Percentiles rank a stretch among this genome's conserved stretches.
phyloP scores from a whole-genome alignment of 2,113 vertebrate species.

The Lates calcarifer region DNA sequence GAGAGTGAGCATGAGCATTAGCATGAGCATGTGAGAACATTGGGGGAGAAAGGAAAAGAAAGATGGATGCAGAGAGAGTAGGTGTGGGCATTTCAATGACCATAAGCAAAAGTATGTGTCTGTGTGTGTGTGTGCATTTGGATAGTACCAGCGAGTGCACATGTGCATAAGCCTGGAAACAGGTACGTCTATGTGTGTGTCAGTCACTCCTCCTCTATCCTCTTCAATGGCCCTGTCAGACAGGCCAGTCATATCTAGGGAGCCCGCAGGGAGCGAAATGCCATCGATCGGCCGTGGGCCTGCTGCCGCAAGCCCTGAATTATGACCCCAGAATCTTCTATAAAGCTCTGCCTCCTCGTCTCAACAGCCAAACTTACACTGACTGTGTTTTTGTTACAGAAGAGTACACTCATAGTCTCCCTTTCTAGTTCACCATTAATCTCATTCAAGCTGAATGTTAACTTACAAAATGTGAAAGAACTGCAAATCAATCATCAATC shows the following conservation, averaged over 20 bases:
- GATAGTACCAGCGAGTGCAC: not conserved
- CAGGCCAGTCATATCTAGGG: slow-evolving; percentile 58
- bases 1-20: not conserved
- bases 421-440: no score
- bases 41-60: not conserved
- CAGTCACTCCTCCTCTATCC: slow-evolving; percentile 42
- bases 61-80: slow-evolving; percentile 16
- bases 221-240: slow-evolving; percentile 52
- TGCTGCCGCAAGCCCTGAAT: slow-evolving; percentile 35
- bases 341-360: slow-evolving; percentile 11
- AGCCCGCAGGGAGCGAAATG: slow-evolving; percentile 57
- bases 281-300: slow-evolving; percentile 47
- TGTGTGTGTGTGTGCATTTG: not conserved
- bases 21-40: no score
- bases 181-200: slow-evolving; percentile 12
- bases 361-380: slow-evolving; percentile 6
- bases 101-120: not conserved
- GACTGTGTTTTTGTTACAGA: slow-evolving; percentile 10
- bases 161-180: slow-evolving; percentile 6
- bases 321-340: slow-evolving; percentile 35
- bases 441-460: no score
- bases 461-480: not conserved
- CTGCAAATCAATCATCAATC: no score
- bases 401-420: no score
- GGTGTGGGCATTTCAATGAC: slow-evolving; percentile 13